phyloP scores from a whole-genome alignment of 2,113 vertebrate species.

The Aptenodytes forsteri region DNA sequence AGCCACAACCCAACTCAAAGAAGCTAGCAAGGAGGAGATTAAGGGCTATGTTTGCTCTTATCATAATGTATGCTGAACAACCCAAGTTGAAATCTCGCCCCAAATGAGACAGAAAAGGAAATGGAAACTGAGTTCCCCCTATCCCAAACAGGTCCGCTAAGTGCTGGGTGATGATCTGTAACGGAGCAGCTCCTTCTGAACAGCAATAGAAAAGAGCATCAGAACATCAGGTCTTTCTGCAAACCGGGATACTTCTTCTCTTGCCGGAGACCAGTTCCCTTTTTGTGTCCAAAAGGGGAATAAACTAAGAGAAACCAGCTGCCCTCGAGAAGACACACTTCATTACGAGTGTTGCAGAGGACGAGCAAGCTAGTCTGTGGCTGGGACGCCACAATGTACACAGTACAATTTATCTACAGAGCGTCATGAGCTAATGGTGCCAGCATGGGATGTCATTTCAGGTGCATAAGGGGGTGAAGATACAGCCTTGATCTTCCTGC shows the following conservation, averaged over 20 bases:
- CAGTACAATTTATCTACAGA: not conserved
- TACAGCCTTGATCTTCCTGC: not conserved
- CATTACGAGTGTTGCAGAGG: not conserved
- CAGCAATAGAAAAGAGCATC: not conserved
- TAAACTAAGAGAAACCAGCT: not conserved
- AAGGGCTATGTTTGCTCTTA: not conserved
- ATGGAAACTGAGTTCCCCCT: not conserved
- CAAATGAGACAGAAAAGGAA: not conserved
- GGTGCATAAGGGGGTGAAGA: not conserved
- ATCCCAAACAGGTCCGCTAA: not conserved
- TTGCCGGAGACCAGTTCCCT: not conserved
- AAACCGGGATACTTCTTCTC: not conserved
- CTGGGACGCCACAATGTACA: not conserved
- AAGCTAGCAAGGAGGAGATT: not conserved
- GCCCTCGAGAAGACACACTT: not conserved
- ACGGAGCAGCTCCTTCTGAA: not conserved
- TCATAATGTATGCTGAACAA: not conserved
- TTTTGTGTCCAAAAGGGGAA: not conserved
- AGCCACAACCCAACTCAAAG: not conserved
- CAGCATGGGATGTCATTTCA: not conserved
- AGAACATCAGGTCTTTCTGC: not conserved
- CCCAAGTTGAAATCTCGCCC: not conserved
- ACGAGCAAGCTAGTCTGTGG: not conserved
- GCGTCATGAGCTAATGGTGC: rapidly evolving
- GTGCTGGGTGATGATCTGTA: not conserved